Conservation (phyloP, 2,797 vertebrate species). For the Microchirus variegatus region DNA sequence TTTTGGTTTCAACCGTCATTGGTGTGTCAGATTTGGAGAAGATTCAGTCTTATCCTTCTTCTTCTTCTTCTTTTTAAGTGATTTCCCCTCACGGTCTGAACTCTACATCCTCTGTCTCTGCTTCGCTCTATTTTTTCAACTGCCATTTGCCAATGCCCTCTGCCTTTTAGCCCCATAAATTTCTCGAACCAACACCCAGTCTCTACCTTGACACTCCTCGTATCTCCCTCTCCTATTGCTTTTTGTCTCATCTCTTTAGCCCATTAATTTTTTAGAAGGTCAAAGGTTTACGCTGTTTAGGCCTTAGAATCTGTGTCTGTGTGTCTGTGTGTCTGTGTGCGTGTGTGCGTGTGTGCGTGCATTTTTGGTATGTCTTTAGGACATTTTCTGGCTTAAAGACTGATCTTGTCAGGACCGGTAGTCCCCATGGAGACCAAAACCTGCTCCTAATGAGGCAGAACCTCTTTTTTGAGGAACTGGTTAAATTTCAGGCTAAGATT, state of each 20-base stretch:
- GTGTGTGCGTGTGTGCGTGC: conserved; percentile 12
- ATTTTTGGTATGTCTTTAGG: too few species aligned
- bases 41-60: conserved; percentile 12
- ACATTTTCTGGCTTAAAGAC: too few species aligned
- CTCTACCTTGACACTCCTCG: conserved; percentile 29
- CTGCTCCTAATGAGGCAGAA: too few species aligned
- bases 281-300: conserved; percentile 61
- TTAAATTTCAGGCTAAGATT: too few species aligned
- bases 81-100: conserved; percentile 12
- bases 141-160: conserved; percentile 23
- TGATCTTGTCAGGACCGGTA: too few species aligned
- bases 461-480: too few species aligned
- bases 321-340: conserved; percentile 18
- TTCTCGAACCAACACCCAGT: conserved; percentile 25
- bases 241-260: conserved; percentile 63
- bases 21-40: conserved; percentile 16
- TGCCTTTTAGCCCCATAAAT: conserved; percentile 24
- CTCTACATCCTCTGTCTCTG: conserved; percentile 6
- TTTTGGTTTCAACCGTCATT: conserved; percentile 39
- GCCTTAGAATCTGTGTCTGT: conserved; percentile 37
- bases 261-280: conserved; percentile 77
- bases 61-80: conserved; percentile 25
- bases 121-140: conserved; percentile 5
- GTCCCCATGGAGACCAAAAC: background rate
- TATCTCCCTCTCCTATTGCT: conserved; percentile 57